Evolutionary conservation across 2,888 invertebrate genomes (phyloP).

Genomic region (Drosophila leonis): DNA sequence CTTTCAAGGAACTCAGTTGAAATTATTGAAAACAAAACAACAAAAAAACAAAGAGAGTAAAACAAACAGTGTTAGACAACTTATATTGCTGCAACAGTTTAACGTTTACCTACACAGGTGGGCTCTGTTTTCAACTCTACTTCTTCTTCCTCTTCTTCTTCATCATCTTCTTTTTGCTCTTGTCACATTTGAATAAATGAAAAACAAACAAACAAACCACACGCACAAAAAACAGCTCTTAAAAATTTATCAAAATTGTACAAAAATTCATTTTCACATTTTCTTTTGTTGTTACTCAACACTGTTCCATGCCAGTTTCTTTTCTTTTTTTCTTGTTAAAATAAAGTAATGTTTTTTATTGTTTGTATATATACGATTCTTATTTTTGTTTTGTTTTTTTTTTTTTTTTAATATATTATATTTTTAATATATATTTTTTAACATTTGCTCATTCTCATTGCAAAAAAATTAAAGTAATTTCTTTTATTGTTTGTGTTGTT

Average conservation of each 20-base stretch:
- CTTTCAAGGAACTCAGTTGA: constrained; percentile 49
- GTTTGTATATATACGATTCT: constrained; percentile 50
- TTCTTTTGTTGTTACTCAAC: constrained; percentile 37
- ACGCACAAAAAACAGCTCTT: constrained; percentile 68
- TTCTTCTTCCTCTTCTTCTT: constrained; percentile 32
- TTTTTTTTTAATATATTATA: constrained; percentile 24
- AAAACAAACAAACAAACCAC: constrained; percentile 51
- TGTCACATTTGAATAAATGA: constrained; percentile 42
- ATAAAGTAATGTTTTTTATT: constrained; percentile 79
- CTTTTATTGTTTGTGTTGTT: constrained; percentile 69
- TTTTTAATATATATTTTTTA: constrained; percentile 22
- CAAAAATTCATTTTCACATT: constrained; percentile 55
- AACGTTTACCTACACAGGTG: constrained; percentile 70
- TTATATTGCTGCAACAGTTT: constrained; percentile 53
- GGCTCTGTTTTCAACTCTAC: constrained; percentile 59
- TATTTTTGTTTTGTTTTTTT: constrained; percentile 27
- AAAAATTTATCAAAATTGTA: constrained; percentile 80
- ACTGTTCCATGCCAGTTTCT: constrained; percentile 15
- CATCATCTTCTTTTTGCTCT: constrained; percentile 35
- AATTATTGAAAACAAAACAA: constrained; percentile 1
- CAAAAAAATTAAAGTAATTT: constrained; percentile 79
- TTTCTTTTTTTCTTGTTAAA: constrained; percentile 45
- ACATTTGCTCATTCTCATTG: constrained; percentile 42
- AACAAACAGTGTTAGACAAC: constrained; percentile 32
- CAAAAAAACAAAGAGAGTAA: constrained; percentile 14